Conservation (phyloP, 2,888 invertebrate genomes). For the Trimorus sp. region DNA sequence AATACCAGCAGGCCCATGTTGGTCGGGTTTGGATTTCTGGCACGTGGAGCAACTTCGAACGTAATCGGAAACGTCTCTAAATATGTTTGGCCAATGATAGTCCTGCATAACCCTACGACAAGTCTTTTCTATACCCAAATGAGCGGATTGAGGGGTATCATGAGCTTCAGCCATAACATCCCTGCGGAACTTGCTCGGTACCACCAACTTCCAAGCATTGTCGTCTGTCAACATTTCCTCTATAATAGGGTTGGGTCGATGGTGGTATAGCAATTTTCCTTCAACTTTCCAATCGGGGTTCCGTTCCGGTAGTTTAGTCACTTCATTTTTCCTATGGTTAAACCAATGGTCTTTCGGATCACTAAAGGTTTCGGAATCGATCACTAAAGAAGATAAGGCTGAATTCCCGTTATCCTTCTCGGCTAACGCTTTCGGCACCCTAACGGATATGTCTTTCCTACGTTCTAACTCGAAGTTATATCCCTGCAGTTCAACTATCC, state of each 20-base stretch:
- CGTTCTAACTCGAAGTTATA: not conserved
- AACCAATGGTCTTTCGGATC: not conserved
- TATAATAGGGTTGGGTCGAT: not conserved
- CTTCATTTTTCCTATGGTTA: not conserved
- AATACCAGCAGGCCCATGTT: not conserved
- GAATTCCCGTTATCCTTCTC: not conserved
- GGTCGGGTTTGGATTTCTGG: not conserved
- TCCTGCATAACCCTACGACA: not conserved
- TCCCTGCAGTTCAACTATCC: not conserved
- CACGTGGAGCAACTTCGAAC: not conserved
- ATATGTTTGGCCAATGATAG: conserved; percentile 6
- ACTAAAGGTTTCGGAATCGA: not conserved
- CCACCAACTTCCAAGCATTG: conserved; percentile 27
- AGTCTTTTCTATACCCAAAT: conserved; percentile 4
- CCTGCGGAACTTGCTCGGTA: conserved; percentile 2
- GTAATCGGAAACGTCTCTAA: not conserved
- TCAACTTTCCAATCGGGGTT: conserved; percentile 26
- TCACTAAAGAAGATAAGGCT: not conserved
- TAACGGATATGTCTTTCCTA: not conserved
- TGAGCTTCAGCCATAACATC: not conserved
- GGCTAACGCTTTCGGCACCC: not conserved
- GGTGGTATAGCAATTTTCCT: conserved; percentile 1
- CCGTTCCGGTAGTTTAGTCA: not conserved
- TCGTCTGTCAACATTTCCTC: conserved; percentile 13
- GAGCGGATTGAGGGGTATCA: conserved; percentile 10